Evolutionary conservation across 1,140 invertebrate species (phyloP).

Genomic region (Meloidogyne chitwoodi): DNA sequence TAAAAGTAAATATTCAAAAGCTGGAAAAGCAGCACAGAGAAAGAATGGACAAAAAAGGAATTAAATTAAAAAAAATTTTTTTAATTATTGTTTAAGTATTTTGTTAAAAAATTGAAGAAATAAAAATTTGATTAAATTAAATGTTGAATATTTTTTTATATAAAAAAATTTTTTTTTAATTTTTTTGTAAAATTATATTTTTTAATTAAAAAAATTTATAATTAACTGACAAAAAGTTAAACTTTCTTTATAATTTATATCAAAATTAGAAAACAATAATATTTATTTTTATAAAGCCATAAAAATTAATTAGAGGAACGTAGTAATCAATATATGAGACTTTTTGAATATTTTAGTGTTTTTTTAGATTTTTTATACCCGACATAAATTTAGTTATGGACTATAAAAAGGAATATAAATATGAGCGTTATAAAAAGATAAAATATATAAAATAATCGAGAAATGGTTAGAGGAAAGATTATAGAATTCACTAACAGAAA

Average conservation of each 20-base stretch:
- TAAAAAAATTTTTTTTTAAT: no score
- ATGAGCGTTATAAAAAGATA: neutral
- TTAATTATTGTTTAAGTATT: no score
- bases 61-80: neutral
- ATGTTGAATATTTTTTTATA: no score
- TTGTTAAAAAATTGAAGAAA: no score
- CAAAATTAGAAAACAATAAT: neutral
- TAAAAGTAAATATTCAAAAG: conserved; percentile 16
- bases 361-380: neutral
- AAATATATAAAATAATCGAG: neutral
- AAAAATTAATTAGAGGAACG: neutral
- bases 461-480: neutral
- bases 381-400: neutral
- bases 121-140: no score
- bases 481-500: no score
- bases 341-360: neutral
- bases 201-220: no score
- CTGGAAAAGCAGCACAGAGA: neutral
- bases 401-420: neutral
- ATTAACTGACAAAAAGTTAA: no score
- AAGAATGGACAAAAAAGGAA: neutral
- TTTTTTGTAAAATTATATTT: neutral
- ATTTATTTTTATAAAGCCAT: neutral
- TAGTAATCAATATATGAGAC: neutral
- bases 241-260: no score